Percentiles rank a stretch among this genome's conserved stretches.
Conservation (phyloP, 2,888 invertebrate species). For the Spodoptera littoralis region DNA sequence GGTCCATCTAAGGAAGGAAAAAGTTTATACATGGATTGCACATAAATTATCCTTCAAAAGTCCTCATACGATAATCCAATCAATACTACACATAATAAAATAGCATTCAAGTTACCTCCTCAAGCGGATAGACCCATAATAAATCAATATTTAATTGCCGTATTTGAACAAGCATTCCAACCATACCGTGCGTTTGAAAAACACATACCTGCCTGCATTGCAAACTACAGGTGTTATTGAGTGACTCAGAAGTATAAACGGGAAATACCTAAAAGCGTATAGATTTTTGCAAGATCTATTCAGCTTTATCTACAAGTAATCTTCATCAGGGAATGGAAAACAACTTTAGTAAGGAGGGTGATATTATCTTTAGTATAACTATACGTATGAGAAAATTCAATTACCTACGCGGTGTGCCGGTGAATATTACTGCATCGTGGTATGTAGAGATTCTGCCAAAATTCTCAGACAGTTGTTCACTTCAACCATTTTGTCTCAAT, state of each 20-base stretch:
- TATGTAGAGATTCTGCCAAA: slow-evolving; percentile 4
- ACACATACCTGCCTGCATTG: neutral
- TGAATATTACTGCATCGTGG: too few species aligned
- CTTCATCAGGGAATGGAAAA: too few species aligned
- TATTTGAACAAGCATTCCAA: slow-evolving; percentile 15
- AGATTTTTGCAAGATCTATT: neutral
- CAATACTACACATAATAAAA: slow-evolving; percentile 45
- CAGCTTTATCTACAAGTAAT: too few species aligned
- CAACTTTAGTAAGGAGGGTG: too few species aligned
- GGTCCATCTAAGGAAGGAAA: neutral
- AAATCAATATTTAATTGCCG: slow-evolving; percentile 20
- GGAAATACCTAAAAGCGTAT: slow-evolving; percentile 27
- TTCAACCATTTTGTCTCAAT: neutral
- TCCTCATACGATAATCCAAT: slow-evolving; percentile 34
- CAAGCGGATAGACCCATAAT: slow-evolving; percentile 8
- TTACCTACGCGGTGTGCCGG: too few species aligned
- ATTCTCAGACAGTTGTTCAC: slow-evolving; percentile 3
- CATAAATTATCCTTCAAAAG: slow-evolving; percentile 11
- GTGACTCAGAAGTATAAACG: slow-evolving; percentile 10
- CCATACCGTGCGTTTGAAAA: slow-evolving; percentile 6
- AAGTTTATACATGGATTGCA: neutral
- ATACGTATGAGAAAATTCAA: too few species aligned
- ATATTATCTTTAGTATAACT: too few species aligned
- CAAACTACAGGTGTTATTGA: slow-evolving; percentile 39
- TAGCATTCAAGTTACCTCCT: neutral